Conservation (phyloP, 1,140 invertebrate species). For the Euwallacea fornicatus region DNA sequence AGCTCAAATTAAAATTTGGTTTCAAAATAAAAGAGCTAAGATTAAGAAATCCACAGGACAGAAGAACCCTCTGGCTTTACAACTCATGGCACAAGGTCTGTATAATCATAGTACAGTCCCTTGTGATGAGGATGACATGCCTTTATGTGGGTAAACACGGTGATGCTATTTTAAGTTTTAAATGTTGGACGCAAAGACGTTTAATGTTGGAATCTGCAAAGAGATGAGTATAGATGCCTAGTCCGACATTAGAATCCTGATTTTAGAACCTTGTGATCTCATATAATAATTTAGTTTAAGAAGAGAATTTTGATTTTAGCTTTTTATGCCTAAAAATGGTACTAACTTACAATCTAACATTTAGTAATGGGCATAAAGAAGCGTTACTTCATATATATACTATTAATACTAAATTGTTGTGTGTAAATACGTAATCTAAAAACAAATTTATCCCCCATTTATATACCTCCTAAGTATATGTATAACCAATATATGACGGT, state of each 20-base stretch:
- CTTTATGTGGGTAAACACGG: slow-evolving; percentile 33
- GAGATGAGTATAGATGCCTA: not conserved
- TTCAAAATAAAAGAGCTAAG: slow-evolving; percentile 94
- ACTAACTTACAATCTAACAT: no score
- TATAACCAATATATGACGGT: no score
- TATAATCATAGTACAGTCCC: slow-evolving; percentile 86
- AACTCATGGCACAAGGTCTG: slow-evolving; percentile 88
- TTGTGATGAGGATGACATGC: slow-evolving; percentile 71
- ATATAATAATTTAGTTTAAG: not conserved
- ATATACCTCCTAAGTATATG: no score
- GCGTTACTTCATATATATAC: no score
- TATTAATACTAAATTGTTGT: no score
- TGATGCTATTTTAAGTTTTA: not conserved
- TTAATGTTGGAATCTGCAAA: no score
- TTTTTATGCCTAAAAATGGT: no score
- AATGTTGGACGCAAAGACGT: no score
- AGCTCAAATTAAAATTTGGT: slow-evolving; percentile 95
- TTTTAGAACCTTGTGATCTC: slow-evolving; percentile 2
- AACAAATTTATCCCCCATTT: no score
- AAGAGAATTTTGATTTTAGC: no score
- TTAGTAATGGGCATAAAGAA: no score
- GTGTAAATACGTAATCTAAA: no score
- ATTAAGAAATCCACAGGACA: slow-evolving; percentile 87
- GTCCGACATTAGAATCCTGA: not conserved
- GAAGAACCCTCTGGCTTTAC: slow-evolving; percentile 81